Conservation (phyloP, 2,888 invertebrate species). For the Callyntrura sp. region DNA sequence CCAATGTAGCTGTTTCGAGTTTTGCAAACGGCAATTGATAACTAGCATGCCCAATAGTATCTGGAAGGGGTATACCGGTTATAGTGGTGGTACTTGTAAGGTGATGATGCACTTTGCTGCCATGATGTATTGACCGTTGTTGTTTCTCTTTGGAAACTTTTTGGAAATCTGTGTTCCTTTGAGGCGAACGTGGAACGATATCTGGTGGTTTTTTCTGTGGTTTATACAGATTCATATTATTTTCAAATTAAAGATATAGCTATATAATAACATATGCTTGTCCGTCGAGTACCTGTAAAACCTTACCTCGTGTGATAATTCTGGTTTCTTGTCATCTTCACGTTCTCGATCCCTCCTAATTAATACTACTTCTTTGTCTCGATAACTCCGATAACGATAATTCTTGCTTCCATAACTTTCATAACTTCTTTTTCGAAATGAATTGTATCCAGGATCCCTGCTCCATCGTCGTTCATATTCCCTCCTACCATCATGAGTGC, state of each 20-base stretch:
- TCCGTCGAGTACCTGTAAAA: background rate
- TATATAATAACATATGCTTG: too few relatives aligned
- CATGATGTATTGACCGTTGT: too few relatives aligned
- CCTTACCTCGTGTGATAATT: background rate
- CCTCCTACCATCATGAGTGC: background rate
- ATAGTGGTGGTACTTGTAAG: too few relatives aligned
- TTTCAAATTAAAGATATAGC: background rate
- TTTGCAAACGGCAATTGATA: too few relatives aligned
- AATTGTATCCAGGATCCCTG: background rate
- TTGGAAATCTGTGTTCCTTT: background rate
- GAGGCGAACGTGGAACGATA: background rate
- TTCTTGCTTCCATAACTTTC: background rate
- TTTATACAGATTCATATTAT: background rate
- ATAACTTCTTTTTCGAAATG: background rate
- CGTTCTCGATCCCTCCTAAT: slow-evolving; percentile 3
- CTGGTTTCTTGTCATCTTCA: background rate
- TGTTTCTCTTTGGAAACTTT: too few relatives aligned
- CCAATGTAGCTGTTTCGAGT: background rate
- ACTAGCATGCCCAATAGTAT: too few relatives aligned
- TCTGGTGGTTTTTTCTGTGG: background rate
- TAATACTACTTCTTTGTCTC: background rate
- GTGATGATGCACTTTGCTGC: too few relatives aligned
- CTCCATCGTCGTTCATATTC: background rate
- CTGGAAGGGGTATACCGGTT: too few relatives aligned
- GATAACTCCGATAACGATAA: slow-evolving; percentile 1